phyloP scores from a whole-genome alignment of 2,888 invertebrate genomes.

The Plebejus anna region DNA sequence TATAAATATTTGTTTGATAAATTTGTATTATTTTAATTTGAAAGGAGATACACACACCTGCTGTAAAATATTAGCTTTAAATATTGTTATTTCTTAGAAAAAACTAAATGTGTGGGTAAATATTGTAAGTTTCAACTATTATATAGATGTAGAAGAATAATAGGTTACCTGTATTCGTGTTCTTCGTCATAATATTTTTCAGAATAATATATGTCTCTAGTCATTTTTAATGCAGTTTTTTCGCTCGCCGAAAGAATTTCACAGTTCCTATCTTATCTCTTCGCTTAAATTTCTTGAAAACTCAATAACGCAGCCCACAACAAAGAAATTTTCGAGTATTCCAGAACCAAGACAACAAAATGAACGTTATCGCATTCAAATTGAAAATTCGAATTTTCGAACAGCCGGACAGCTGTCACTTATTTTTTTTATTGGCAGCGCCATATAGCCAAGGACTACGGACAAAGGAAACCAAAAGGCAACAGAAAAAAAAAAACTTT shows the following conservation, averaged over 20 bases:
- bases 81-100: background rate
- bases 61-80: background rate
- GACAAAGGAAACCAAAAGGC: background rate
- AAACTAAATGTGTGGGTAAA: background rate
- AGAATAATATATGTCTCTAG: slow-evolving; percentile 93
- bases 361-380: slow-evolving; percentile 54
- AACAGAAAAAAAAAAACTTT: background rate
- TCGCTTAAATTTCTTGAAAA: slow-evolving; percentile 21
- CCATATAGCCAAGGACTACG: background rate
- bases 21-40: background rate
- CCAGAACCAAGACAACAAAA: slow-evolving; percentile 37
- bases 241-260: background rate
- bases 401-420: slow-evolving; percentile 35
- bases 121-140: background rate
- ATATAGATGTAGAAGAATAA: background rate
- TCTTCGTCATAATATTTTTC: slow-evolving; percentile 95
- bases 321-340: slow-evolving; percentile 36
- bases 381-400: slow-evolving; percentile 52
- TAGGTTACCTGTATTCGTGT: slow-evolving; percentile 91
- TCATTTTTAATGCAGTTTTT: slow-evolving; percentile 59
- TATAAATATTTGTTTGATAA: background rate
- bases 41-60: background rate
- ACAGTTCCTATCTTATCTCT: background rate
- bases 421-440: background rate
- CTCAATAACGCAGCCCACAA: slow-evolving; percentile 32